A percentile compares a stretch with the other conserved stretches of the same genome.
Evolutionary conservation across 2,113 vertebrate species (phyloP).

Genomic region (Phodopus roborovskii): DNA sequence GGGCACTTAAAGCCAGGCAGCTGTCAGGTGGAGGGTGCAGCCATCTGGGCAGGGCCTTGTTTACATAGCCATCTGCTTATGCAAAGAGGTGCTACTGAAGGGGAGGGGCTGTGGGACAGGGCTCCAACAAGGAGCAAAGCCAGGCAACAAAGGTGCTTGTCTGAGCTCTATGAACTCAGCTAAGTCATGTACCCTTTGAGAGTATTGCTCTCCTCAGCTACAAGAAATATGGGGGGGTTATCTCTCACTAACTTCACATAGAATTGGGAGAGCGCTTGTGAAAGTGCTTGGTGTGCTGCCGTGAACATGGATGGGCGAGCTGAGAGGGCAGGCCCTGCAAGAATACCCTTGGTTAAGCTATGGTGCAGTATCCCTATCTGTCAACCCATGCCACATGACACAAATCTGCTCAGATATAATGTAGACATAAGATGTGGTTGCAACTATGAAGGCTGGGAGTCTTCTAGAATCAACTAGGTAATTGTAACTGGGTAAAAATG

Average conservation of each 20-base stretch:
- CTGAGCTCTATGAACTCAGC: neutral
- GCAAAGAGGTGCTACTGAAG: neutral
- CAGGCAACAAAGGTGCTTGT: neutral
- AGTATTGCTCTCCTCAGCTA: neutral
- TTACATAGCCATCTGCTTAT: neutral
- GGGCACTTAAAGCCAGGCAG: neutral
- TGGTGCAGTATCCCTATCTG: neutral
- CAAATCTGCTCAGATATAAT: neutral
- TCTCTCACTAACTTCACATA: neutral
- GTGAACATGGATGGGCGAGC: neutral
- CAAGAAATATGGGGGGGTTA: neutral
- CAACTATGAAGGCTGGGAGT: neutral
- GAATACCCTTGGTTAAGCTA: rapidly evolving
- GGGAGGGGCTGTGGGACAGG: neutral
- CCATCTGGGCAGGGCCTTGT: neutral
- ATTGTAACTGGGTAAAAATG: neutral
- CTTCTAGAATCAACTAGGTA: neutral
- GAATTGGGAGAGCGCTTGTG: neutral
- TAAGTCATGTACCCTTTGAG: neutral
- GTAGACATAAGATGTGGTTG: neutral
- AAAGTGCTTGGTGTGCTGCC: neutral
- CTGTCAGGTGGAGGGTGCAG: neutral
- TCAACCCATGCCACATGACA: neutral
- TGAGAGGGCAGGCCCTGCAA: neutral
- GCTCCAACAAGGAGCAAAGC: neutral